phyloP scores from a whole-genome alignment of 1,140 invertebrate genomes.

The Cyclargus thomasi region DNA sequence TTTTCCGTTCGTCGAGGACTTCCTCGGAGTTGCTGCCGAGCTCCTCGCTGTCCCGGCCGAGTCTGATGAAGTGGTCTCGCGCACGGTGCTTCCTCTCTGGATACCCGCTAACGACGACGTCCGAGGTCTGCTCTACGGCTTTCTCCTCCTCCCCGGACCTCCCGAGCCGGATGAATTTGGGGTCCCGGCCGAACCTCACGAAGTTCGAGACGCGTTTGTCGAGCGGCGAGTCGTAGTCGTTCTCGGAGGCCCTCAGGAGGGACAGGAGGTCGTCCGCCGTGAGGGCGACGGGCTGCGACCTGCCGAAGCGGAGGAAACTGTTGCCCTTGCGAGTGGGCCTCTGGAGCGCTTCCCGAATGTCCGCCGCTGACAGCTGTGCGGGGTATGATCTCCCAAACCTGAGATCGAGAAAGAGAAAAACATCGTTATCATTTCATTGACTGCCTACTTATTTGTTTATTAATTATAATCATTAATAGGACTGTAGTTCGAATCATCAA shows the following conservation, averaged over 20 bases:
- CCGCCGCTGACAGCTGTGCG: constrained; percentile 52
- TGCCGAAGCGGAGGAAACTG: constrained; percentile 60
- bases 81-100: constrained; percentile 60
- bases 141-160: constrained; percentile 50
- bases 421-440: no score
- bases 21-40: constrained; percentile 43
- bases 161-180: constrained; percentile 59
- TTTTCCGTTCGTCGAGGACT: constrained; percentile 44
- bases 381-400: constrained; percentile 65
- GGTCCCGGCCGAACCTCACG: constrained; percentile 53
- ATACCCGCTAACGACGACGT: constrained; percentile 45
- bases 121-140: constrained; percentile 40
- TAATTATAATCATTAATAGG: no score
- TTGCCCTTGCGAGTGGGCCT: constrained; percentile 49
- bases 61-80: constrained; percentile 58
- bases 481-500: no score
- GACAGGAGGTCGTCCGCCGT: constrained; percentile 55
- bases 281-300: constrained; percentile 51
- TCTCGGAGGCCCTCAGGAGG: constrained; percentile 51
- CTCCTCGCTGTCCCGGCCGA: constrained; percentile 59
- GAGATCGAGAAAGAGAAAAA: no score
- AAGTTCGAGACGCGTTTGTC: constrained; percentile 54
- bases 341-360: constrained; percentile 51
- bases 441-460: no score
- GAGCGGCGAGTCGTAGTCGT: constrained; percentile 49